Evolutionary conservation across 2,113 vertebrate species (phyloP).

Genomic region (Nyctereutes procyonoides): DNA sequence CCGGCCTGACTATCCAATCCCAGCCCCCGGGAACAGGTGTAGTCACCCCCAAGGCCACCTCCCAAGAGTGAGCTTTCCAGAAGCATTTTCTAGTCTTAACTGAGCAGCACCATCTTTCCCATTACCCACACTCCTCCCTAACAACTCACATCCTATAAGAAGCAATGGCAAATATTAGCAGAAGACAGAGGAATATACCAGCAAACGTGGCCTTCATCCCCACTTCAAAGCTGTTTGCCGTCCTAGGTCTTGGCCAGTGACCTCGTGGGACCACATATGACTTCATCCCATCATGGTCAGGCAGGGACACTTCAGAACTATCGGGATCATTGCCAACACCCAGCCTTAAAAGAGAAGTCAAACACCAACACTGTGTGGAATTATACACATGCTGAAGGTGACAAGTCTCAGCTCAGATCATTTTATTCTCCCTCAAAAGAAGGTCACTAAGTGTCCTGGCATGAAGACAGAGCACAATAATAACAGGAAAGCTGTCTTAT

Average conservation of each 20-base stretch:
- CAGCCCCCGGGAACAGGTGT: background rate
- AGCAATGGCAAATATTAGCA: background rate
- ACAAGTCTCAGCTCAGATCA: background rate
- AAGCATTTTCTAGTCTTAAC: background rate
- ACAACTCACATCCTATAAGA: background rate
- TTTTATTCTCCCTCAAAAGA: background rate
- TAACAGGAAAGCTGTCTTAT: background rate
- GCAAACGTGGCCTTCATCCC: background rate
- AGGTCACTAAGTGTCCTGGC: background rate
- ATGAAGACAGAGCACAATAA: background rate
- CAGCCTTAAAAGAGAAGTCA: background rate
- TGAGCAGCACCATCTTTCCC: background rate
- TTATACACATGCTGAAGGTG: background rate
- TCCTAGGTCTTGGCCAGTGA: background rate
- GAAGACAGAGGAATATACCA: background rate
- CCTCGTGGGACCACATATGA: background rate
- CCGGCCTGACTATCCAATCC: too few species aligned
- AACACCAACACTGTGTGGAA: background rate
- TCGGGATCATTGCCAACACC: background rate
- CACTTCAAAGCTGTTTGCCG: background rate
- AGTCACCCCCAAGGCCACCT: background rate
- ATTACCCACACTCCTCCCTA: background rate
- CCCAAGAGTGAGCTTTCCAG: background rate
- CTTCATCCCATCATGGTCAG: background rate
- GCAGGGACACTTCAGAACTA: background rate